Evolutionary conservation across 2,797 vertebrate genomes (phyloP), one percentile per base, ranked within the genome.

Genomic region (Poeciliopsis turneri): DNA sequence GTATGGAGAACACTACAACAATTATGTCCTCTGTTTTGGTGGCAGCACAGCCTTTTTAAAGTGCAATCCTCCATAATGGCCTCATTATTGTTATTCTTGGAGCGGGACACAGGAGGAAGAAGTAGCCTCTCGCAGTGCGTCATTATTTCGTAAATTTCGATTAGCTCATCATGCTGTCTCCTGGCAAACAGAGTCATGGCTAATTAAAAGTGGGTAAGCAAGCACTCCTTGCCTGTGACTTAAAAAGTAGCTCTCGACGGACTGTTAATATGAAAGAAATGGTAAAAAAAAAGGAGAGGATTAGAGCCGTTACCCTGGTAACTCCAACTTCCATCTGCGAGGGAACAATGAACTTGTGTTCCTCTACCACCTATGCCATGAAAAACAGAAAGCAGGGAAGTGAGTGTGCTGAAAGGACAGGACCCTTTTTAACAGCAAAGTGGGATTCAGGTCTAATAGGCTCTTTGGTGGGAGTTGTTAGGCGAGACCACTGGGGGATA

Each of bases 51-150:
- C 30, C 94, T 90, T 97, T 98, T 97, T 97, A 97, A 98, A 97
- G 97, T 97, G 96, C 94, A 95, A 92, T 96, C 93, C 96, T 96
- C 96, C 93, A 98, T 98, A 99, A 99, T 97, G 97, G 96, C 94
- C 97, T 98, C 97, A 98, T 99, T 98, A 98, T 99, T 98, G 97
- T 97, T 97, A 97, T 98, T 98, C 96, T 97, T 96, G 95, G 95
- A 96, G 95, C 94, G 94, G 96, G 96, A 96, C 96, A 96, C 94
- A 92, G 96, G 95, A 97, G 95, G 96, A 97, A 96, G 82, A 95
- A 97, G 97, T 96, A 96, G 96, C 96, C 96, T 95, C 95, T 96
- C 92, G 94, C 94, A 92, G 96, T 96, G 96, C 96, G 95, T 97
- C 97, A 97, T 97, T 98, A 98, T 97, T 98, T 98, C 92, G 95